These are phyloP conservation scores for Drosophila tropicalis DNA, from an alignment of 1,140 invertebrate genomes.

Conservation along the genomic window DNA sequence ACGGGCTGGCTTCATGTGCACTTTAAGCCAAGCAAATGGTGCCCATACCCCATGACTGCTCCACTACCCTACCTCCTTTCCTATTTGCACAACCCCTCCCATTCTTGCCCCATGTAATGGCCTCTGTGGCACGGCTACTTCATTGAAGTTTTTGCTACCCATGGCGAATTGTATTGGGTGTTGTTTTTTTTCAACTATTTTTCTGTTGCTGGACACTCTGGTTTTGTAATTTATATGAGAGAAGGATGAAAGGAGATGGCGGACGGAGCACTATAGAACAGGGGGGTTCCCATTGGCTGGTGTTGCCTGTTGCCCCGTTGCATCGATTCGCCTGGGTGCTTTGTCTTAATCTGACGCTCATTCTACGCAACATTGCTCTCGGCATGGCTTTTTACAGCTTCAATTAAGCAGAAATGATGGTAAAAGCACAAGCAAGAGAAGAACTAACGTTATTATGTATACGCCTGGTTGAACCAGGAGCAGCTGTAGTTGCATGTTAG, in stretches of 20 bases:
- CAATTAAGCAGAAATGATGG: slow-evolving; percentile 67
- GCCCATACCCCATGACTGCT: slow-evolving; percentile 10
- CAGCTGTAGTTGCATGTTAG: not conserved
- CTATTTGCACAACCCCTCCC: not conserved
- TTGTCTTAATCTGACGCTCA: slow-evolving; percentile 73
- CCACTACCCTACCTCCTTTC: not conserved
- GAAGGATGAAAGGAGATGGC: slow-evolving; percentile 15
- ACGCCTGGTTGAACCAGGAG: slow-evolving; percentile 18
- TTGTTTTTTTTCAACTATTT: slow-evolving; percentile 17
- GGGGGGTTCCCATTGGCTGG: not conserved
- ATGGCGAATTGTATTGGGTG: slow-evolving; percentile 18
- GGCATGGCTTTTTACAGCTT: slow-evolving; percentile 50
- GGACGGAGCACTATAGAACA: slow-evolving; percentile 1
- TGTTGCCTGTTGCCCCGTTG: slow-evolving; percentile 33
- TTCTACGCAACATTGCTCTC: slow-evolving; percentile 60
- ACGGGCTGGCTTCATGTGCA: slow-evolving; percentile 46
- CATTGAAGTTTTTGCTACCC: slow-evolving; percentile 50
- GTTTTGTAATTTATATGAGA: slow-evolving; percentile 57
- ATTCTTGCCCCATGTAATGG: slow-evolving; percentile 26
- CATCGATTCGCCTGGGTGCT: slow-evolving; percentile 54
- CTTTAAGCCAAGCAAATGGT: slow-evolving; percentile 60
- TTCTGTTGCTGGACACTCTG: slow-evolving; percentile 29
- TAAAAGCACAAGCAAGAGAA: slow-evolving; percentile 1
- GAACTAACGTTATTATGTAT: slow-evolving; percentile 30
- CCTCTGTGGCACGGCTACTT: slow-evolving; percentile 29